phyloP scores from a whole-genome alignment of 2,113 vertebrate species.

The Gracilinanus agilis region DNA sequence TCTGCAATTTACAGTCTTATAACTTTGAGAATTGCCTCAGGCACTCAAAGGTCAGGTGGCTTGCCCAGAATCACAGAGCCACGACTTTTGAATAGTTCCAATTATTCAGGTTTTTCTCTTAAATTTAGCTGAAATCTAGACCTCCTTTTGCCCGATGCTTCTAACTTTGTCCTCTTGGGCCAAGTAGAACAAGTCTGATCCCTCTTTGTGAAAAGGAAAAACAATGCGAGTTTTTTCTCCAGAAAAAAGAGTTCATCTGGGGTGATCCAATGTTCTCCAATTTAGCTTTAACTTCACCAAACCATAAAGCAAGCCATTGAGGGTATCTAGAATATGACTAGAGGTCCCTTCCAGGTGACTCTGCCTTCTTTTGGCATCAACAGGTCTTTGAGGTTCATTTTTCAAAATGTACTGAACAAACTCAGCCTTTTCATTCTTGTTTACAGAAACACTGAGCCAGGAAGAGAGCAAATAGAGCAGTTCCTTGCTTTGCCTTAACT shows the following conservation, averaged over 20 bases:
- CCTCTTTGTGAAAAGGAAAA: neutral
- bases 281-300: neutral
- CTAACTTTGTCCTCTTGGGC: neutral
- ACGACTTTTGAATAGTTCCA: neutral
- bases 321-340: neutral
- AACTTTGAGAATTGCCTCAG: neutral
- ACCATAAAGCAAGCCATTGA: neutral
- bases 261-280: neutral
- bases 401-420: neutral
- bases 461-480: conserved; percentile 1
- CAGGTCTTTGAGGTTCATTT: neutral
- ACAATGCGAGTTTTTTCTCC: neutral
- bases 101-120: neutral
- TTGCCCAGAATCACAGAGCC: neutral
- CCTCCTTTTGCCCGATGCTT: neutral
- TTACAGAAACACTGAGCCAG: neutral
- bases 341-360: neutral
- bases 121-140: neutral
- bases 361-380: neutral
- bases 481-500: conserved; percentile 17
- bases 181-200: neutral
- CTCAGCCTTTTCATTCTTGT: neutral
- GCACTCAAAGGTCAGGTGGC: neutral
- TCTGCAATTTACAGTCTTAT: neutral
- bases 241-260: neutral